Conservation (phyloP, 2,113 vertebrate species). For the Sialia sialis region DNA sequence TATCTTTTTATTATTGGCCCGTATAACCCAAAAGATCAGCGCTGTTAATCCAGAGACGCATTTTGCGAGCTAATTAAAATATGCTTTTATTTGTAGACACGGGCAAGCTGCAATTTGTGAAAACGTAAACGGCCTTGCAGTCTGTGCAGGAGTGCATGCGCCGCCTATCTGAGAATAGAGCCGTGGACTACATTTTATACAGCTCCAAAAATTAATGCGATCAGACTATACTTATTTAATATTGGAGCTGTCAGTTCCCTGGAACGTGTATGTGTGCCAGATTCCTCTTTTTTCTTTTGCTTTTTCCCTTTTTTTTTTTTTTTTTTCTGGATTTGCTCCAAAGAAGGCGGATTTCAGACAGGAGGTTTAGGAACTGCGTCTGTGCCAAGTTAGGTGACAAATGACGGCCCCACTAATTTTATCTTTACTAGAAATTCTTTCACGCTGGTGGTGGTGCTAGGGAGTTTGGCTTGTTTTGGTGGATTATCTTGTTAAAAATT, state of each 20-base stretch:
- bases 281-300: background rate
- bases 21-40: constrained; percentile 50
- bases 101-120: constrained; percentile 14
- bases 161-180: background rate
- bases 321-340: constrained; percentile 51
- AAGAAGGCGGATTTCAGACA: constrained; percentile 51
- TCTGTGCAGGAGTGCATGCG: background rate
- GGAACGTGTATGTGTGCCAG: constrained; percentile 46
- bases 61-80: constrained; percentile 59
- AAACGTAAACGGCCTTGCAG: background rate
- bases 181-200: background rate
- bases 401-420: constrained; percentile 45
- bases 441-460: background rate
- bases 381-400: constrained; percentile 67
- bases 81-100: constrained; percentile 50
- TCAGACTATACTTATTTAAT: constrained; percentile 39
- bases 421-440: constrained; percentile 56
- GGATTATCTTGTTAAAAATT: constrained; percentile 46
- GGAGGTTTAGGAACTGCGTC: constrained; percentile 22
- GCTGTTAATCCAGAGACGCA: constrained; percentile 39
- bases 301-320: accelerated
- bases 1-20: constrained; percentile 49
- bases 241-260: constrained; percentile 51
- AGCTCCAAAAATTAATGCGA: constrained; percentile 33
- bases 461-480: background rate